Percentiles rank a stretch among this genome's conserved stretches.
phyloP scores from a whole-genome alignment of 2,797 vertebrate genomes.

The Lemur catta region DNA sequence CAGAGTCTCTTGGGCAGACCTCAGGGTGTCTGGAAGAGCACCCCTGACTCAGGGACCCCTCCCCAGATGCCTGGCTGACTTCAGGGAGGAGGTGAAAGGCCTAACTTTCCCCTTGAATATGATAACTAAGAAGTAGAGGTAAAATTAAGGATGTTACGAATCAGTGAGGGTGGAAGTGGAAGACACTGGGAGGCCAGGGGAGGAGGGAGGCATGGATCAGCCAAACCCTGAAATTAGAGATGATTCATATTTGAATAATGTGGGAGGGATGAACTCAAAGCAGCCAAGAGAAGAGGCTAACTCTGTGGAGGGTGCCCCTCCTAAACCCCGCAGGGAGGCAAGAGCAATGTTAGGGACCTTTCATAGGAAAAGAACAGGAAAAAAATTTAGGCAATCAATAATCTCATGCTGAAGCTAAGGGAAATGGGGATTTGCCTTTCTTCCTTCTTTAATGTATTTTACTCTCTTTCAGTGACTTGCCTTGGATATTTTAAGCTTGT shows the following conservation, averaged over 20 bases:
- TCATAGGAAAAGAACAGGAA: background rate
- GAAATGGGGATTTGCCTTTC: background rate
- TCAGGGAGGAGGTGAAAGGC: background rate
- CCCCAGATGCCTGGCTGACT: background rate
- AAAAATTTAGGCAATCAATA: background rate
- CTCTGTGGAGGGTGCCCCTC: slow-evolving; percentile 63
- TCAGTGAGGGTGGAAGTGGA: background rate
- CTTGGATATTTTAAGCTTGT: background rate
- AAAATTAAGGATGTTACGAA: slow-evolving; percentile 7
- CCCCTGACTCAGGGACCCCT: background rate
- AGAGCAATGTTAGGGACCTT: slow-evolving; percentile 51
- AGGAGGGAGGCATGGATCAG: slow-evolving; percentile 50
- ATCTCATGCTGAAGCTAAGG: background rate
- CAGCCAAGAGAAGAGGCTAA: slow-evolving; percentile 81
- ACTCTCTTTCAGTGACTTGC: slow-evolving; percentile 25
- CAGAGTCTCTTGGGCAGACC: background rate
- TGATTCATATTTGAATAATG: slow-evolving; percentile 75
- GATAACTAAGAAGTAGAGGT: background rate
- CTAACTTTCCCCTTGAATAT: background rate
- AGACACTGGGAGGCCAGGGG: slow-evolving; percentile 57
- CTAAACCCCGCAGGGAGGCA: slow-evolving; percentile 63
- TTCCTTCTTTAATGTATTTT: slow-evolving; percentile 22
- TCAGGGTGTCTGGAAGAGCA: background rate
- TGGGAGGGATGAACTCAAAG: slow-evolving; percentile 79
- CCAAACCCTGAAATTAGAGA: slow-evolving; percentile 70